These are phyloP conservation scores for Sprattus sprattus DNA, from an alignment of 2,113 vertebrate genomes.

Conservation along the genomic window DNA sequence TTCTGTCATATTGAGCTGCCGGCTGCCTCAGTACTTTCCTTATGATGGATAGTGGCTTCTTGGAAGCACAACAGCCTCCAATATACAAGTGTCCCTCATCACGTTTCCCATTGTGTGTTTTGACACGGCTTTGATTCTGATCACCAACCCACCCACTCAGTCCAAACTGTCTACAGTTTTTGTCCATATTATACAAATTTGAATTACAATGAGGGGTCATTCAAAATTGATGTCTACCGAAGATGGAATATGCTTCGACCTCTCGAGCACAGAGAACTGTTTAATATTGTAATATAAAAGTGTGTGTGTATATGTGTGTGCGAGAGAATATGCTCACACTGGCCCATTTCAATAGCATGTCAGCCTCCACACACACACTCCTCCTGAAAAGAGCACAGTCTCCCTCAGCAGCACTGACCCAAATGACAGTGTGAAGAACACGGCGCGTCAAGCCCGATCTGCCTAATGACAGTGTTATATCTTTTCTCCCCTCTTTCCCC, in stretches of 20 bases:
- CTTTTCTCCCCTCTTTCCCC: neutral
- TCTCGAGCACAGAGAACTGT: neutral
- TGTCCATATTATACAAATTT: neutral
- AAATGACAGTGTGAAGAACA: neutral
- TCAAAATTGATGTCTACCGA: slow-evolving; percentile 6
- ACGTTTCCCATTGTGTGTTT: neutral
- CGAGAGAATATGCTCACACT: neutral
- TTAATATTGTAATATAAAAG: neutral
- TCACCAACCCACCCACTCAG: neutral
- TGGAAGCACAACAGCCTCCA: neutral
- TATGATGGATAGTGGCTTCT: neutral
- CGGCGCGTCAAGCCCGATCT: neutral
- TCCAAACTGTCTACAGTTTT: neutral
- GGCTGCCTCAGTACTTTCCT: neutral
- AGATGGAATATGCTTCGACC: neutral
- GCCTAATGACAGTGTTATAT: slow-evolving; percentile 14
- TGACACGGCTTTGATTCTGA: slow-evolving; percentile 3
- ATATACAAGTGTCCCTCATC: neutral
- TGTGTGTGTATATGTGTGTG: neutral
- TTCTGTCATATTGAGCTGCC: neutral
- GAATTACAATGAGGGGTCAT: slow-evolving; percentile 14
- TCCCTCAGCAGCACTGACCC: neutral
- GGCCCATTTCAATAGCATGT: neutral
- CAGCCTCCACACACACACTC: neutral
- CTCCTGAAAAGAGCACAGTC: neutral